Evolutionary conservation across 2,113 vertebrate species (phyloP).

Genomic region (Platichthys stellatus): DNA sequence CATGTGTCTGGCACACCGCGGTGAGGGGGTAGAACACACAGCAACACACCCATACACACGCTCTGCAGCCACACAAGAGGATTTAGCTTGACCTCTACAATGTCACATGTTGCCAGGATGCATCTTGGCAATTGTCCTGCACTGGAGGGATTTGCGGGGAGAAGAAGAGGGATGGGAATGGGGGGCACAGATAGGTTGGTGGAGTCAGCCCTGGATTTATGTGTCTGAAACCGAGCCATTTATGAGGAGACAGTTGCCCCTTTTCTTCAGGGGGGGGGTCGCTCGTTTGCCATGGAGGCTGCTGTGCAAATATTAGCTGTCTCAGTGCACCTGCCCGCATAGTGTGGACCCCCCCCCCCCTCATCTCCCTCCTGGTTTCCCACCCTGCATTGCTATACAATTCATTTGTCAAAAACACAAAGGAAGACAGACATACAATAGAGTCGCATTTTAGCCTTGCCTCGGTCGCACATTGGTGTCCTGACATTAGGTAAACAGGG

Average conservation of each 20-base stretch:
- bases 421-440: conserved; percentile 74
- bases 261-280: conserved; percentile 66
- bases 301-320: conserved; percentile 82
- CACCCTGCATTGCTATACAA: conserved; percentile 70
- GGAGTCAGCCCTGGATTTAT: conserved; percentile 78
- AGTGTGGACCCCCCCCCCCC: conserved; percentile 52
- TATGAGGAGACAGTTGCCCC: conserved; percentile 72
- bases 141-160: conserved; percentile 70
- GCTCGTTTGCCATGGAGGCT: conserved; percentile 76
- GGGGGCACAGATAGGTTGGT: conserved; percentile 49
- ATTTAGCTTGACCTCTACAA: conserved; percentile 78
- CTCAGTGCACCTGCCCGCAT: conserved; percentile 84
- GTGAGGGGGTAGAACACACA: conserved; percentile 21
- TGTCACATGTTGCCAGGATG: conserved; percentile 76
- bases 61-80: conserved; percentile 30
- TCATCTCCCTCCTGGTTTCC: conserved; percentile 56
- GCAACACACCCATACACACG: conserved; percentile 11
- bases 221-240: conserved; percentile 73
- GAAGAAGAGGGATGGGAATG: conserved; percentile 54
- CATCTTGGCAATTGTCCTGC: conserved; percentile 82
- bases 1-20: conserved; percentile 41
- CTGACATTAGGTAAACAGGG: conserved; percentile 68
- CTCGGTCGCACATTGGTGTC: conserved; percentile 51
- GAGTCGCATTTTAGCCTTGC: conserved; percentile 68
- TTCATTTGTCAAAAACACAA: conserved; percentile 82